Base-by-base conservation (phyloP, 2,797 vertebrate genomes). In the Sebastes hopkinsi region DNA sequence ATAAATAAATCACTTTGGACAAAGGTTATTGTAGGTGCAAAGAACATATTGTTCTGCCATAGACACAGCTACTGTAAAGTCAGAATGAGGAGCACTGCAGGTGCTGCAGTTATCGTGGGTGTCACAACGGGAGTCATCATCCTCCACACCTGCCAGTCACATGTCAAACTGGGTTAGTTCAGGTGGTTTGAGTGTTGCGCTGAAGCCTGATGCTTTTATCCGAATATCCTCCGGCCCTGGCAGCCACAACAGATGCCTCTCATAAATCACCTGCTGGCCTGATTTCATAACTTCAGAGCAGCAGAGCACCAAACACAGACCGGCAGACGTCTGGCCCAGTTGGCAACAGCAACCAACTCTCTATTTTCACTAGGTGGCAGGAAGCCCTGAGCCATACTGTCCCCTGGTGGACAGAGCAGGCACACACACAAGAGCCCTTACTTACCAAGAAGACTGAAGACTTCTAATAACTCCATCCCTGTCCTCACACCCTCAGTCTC, bases 251-350 rank as follows among this genome's bases (percentile, higher is more conserved):
- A 74, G 76, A 83, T 66, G 67, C 36, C 36, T 60, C 73, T 56
- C n/a, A 75, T 65, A 22, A 60, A 80, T 86, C 68, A 87, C 78
- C 62, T 62, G 84, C 70, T 77, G 73, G 67, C 54, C 64, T 71
- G 36, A 36, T 68, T 79, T 77, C 67, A 72, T 46, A 46, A 77
- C 67, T 55, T 78, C 50, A 13, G 50, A 83, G 74, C 67, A 54
- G 79, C 36, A 67, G 25, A 42, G 58, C 22, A 60, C 60, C 25
- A 20, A 42, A 64, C 61, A 72, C 59, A 56, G 38, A 29, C 32
- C 36, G 60, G 52, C 69, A 82, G 83, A 81, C 59, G 36, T 86
- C 55, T 79, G 81, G 54, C 75, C 78, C 69, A 75, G 18, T 82
- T 84, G 77, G 81, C 81, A 84, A 59, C 27, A 14, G 8, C 66